phyloP scores from a whole-genome alignment of 2,113 vertebrate species.

The Beaufortia kweichowensis region DNA sequence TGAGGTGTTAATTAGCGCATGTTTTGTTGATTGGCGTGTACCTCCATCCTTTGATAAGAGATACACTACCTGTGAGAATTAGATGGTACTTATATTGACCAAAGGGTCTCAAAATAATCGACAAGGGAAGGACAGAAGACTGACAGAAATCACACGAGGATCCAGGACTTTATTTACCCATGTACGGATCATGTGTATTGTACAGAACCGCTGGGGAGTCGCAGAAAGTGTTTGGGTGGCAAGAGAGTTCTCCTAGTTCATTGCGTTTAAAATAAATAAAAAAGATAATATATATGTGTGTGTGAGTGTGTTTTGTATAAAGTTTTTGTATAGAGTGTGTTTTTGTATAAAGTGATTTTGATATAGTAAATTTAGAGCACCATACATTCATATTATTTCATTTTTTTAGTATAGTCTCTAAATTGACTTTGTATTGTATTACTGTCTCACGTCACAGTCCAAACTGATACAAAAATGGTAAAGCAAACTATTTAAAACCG shows the following conservation, averaged over 20 bases:
- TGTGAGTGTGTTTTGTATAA: no score
- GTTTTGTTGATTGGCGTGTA: slow-evolving; percentile 74
- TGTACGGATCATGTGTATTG: slow-evolving; percentile 52
- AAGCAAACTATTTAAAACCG: background rate
- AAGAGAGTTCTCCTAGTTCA: no score
- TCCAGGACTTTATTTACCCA: slow-evolving; percentile 64
- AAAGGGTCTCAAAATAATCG: slow-evolving; percentile 63
- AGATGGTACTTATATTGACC: slow-evolving; percentile 65
- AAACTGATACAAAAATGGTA: background rate
- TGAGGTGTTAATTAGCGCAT: slow-evolving; percentile 76
- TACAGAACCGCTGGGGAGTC: slow-evolving; percentile 14
- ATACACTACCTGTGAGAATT: slow-evolving; percentile 68
- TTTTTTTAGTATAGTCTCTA: background rate
- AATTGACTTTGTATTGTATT: background rate
- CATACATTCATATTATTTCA: background rate
- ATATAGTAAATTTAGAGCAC: background rate
- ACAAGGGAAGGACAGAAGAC: slow-evolving; percentile 71
- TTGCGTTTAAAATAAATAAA: no score
- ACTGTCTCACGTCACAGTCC: background rate
- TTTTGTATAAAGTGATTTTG: no score
- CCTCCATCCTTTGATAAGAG: slow-evolving; percentile 72
- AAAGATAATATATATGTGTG: no score
- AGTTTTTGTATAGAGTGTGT: background rate
- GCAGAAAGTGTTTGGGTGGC: slow-evolving; percentile 15
- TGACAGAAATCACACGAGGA: slow-evolving; percentile 72